Evolutionary conservation across 2,797 vertebrate species (phyloP).

Genomic region (Bradypus variegatus): DNA sequence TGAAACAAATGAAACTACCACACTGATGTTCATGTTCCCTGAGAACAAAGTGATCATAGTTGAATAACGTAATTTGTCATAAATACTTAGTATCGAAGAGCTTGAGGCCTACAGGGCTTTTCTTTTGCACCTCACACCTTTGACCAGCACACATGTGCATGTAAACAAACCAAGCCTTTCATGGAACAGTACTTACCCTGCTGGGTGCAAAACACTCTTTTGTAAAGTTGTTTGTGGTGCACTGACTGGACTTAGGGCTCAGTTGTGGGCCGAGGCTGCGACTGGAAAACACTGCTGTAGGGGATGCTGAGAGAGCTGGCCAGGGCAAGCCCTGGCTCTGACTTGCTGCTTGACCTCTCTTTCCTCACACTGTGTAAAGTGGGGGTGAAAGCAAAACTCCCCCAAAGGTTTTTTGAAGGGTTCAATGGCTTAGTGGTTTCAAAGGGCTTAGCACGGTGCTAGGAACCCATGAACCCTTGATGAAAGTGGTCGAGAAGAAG

Average conservation of each 20-base stretch:
- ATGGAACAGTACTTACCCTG: neutral
- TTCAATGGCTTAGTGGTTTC: neutral
- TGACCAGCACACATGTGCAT: neutral
- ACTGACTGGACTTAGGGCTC: neutral
- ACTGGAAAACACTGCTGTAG: accelerated
- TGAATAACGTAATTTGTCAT: neutral
- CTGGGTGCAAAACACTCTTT: neutral
- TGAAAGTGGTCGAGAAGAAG: neutral
- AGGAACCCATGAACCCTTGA: too few relatives aligned
- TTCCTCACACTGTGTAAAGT: too few relatives aligned
- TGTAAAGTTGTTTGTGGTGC: neutral
- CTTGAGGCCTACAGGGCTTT: neutral
- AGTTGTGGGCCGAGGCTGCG: too few relatives aligned
- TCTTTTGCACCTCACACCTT: neutral
- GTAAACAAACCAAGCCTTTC: neutral
- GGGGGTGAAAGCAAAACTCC: accelerated
- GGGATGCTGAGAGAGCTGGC: neutral
- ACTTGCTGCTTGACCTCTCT: accelerated
- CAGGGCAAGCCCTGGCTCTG: too few relatives aligned
- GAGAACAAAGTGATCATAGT: neutral
- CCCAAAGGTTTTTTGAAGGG: neutral
- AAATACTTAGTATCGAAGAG: neutral
- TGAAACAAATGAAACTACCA: neutral
- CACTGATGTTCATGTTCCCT: neutral
- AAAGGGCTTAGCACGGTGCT: neutral